phyloP scores from a whole-genome alignment of 2,113 vertebrate genomes.

The Myiozetetes cayanensis region DNA sequence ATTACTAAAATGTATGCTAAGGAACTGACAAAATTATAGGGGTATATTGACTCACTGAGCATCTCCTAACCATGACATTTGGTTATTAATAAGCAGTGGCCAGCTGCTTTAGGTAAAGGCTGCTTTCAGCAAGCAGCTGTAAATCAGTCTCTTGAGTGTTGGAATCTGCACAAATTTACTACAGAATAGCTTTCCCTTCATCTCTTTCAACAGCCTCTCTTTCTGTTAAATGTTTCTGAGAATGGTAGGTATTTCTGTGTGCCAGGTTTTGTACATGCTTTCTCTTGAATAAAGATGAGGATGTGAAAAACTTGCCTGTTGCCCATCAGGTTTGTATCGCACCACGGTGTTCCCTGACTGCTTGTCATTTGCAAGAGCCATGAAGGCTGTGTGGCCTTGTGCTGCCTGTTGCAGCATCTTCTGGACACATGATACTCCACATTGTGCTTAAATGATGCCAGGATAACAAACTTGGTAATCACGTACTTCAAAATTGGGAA shows the following conservation, averaged over 20 bases:
- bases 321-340: background rate
- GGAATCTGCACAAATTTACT: background rate
- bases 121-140: background rate
- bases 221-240: background rate
- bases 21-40: background rate
- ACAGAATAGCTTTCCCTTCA: background rate
- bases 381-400: rapidly evolving
- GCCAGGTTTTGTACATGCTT: background rate
- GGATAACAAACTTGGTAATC: background rate
- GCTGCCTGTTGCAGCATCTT: rapidly evolving
- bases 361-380: background rate
- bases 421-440: rapidly evolving
- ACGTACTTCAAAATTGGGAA: background rate
- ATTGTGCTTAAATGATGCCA: background rate
- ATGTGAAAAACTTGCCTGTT: background rate
- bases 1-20: background rate
- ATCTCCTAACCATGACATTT: too few relatives aligned
- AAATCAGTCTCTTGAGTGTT: background rate
- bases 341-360: rapidly evolving
- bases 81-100: background rate
- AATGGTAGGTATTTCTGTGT: background rate
- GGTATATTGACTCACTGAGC: background rate
- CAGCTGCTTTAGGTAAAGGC: background rate
- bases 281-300: conserved; percentile 19
- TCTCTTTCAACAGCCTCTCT: background rate